Conservation (phyloP, 2,797 vertebrate genomes). For the Psittacula derbiana region DNA sequence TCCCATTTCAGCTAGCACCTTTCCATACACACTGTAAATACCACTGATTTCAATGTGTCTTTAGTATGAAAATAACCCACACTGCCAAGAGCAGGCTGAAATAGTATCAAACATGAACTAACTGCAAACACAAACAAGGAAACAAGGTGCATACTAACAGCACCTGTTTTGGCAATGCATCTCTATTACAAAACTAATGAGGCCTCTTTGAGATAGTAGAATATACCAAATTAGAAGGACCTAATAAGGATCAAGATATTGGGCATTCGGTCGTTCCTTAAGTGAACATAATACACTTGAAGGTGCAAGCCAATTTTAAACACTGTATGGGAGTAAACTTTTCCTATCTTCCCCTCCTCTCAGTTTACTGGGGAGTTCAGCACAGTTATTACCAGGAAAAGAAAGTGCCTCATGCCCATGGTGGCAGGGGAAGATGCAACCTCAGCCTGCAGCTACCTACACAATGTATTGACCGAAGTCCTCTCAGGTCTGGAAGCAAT, state of each 20-base stretch:
- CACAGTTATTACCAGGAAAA: neutral
- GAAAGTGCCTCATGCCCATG: accelerated
- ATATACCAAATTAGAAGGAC: neutral
- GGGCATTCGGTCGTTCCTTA: neutral
- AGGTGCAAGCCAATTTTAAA: neutral
- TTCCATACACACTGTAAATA: neutral
- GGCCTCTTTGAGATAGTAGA: neutral
- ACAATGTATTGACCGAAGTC: accelerated
- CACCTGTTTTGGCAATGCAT: neutral
- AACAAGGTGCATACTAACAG: neutral
- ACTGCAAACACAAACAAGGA: neutral
- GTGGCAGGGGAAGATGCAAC: neutral
- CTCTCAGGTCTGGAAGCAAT: neutral
- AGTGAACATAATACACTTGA: neutral
- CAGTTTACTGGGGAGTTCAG: neutral
- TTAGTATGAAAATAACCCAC: neutral
- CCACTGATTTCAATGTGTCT: neutral
- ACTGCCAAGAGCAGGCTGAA: neutral
- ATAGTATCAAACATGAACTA: neutral
- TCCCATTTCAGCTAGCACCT: neutral
- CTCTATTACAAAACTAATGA: neutral
- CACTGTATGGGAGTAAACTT: accelerated
- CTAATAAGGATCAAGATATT: neutral
- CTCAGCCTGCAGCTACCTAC: neutral
- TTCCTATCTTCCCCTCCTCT: neutral